Base-by-base conservation (phyloP, 2,888 invertebrate genomes). In the Clusia tigrina region DNA sequence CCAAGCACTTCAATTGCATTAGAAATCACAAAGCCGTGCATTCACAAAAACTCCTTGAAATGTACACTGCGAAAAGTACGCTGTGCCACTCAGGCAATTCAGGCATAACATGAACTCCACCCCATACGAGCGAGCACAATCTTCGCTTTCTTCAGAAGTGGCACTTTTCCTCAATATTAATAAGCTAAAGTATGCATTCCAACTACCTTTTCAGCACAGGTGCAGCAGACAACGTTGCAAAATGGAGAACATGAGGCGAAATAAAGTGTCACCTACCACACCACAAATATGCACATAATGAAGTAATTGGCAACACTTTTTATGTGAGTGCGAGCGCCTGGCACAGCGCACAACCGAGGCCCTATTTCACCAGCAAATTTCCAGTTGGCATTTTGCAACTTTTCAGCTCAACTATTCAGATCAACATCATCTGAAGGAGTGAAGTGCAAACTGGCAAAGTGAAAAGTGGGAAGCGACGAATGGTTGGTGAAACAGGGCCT, bases 291-390 rank as follows among this genome's bases (percentile, higher is more conserved):
- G 48, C 74, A 76, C 76, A 74, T 74, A 77, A 74, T 74, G 76
- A 74, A 74, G 74, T 74, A 74, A 74, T 74, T 77, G 74, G 77
- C 76, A 74, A 76, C 77, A 74, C 77, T 77, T 74, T 69, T 48
- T 48, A 12, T 32, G 32, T 32, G 6, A 12, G 32, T 32, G 6
- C 12, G 6, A 9, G 32, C n/a, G 3, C 3, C 42, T 15, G n/a
- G 12, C 42, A 17, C 42, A 6, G n/a, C 42, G 3, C n/a, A 42
- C n/a, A n/a, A n/a, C n/a, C n/a, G n/a, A n/a, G n/a, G n/a, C n/a
- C n/a, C n/a, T n/a, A n/a, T n/a, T n/a, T n/a, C n/a, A n/a, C n/a
- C n/a, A n/a, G n/a, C n/a, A n/a, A n/a, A n/a, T n/a, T n/a, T n/a
- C n/a, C n/a, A n/a, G n/a, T n/a, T n/a, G n/a, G n/a, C n/a, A n/a